These are phyloP conservation scores for Taxidea taxus DNA, from an alignment of 2,113 vertebrate genomes.

Conservation along the genomic window DNA sequence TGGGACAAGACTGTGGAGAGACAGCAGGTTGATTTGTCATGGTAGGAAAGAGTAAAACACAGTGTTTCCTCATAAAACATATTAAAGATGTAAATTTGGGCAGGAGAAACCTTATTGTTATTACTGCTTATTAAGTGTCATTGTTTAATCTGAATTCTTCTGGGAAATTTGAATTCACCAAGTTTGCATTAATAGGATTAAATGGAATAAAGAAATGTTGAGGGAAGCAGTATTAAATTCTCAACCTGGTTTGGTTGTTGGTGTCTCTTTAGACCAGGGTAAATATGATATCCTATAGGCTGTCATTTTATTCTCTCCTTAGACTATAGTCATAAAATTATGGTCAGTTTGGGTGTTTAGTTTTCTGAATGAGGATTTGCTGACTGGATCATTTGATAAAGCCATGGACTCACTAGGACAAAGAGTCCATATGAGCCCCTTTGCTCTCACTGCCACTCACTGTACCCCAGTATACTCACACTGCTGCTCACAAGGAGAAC, in stretches of 20 bases:
- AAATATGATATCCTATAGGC: not conserved
- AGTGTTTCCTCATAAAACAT: not conserved
- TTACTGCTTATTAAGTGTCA: not conserved
- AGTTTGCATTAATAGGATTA: not conserved
- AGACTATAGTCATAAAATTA: not conserved
- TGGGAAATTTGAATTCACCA: not conserved
- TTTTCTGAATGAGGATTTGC: constrained; percentile 13
- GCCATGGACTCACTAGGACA: not conserved
- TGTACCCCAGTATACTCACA: not conserved
- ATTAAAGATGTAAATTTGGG: not conserved
- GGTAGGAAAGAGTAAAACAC: not conserved
- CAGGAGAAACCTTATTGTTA: not conserved
- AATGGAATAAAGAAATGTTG: not conserved
- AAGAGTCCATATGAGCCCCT: not conserved
- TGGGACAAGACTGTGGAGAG: not conserved
- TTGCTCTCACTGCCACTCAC: not conserved
- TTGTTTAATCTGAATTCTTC: not conserved
- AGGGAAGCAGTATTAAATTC: not conserved
- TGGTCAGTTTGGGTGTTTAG: not conserved
- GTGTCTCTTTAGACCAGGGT: not conserved
- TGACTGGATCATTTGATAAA: not conserved
- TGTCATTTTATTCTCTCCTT: not conserved
- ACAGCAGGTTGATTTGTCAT: not conserved
- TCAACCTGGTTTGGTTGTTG: not conserved
- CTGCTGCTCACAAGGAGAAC: not conserved